These are phyloP conservation scores for Phaenicophaeus curvirostris DNA, from an alignment of 2,797 vertebrate species.

Conservation along the genomic window DNA sequence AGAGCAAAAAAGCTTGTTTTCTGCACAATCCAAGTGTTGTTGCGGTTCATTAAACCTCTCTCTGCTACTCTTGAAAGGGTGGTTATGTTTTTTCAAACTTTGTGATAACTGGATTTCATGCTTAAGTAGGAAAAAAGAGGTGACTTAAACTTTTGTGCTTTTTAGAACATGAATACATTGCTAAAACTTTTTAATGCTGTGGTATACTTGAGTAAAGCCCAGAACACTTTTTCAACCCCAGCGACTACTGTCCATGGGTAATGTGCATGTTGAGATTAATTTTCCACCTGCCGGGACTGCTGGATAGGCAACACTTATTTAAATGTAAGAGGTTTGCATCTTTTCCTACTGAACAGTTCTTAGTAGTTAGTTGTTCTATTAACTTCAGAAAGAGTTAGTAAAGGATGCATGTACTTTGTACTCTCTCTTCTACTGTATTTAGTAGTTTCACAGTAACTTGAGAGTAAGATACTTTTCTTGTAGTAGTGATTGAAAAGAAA, in stretches of 20 bases:
- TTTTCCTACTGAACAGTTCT: background rate
- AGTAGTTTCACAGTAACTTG: background rate
- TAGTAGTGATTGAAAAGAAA: background rate
- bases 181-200: background rate
- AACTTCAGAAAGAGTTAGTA: background rate
- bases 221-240: background rate
- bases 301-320: background rate
- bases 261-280: background rate
- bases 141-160: background rate
- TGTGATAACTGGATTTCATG: background rate
- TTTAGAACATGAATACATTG: background rate
- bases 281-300: background rate
- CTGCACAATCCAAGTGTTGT: background rate
- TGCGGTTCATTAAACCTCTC: background rate
- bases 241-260: background rate
- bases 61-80: background rate
- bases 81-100: background rate
- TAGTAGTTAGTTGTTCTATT: background rate
- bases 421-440: rapidly evolving
- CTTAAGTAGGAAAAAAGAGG: background rate
- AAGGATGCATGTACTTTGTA: background rate
- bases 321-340: background rate
- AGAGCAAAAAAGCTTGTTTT: background rate
- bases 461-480: background rate
- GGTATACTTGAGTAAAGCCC: background rate